phyloP scores from a whole-genome alignment of 92 coral and sea anemone species.

The Phymanthus crucifer region DNA sequence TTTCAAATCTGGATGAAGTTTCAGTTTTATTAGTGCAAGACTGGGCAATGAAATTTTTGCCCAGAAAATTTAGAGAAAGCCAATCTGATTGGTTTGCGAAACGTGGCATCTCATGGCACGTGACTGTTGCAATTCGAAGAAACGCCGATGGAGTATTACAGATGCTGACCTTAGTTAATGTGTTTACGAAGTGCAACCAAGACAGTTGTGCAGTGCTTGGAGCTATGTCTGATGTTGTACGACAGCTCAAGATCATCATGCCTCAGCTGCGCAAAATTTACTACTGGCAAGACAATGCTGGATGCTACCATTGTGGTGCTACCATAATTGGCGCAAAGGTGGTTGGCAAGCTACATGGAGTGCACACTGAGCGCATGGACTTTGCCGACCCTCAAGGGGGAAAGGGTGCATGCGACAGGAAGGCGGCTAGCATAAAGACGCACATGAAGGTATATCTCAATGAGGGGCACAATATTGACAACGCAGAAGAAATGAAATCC shows the following conservation, averaged over 20 bases:
- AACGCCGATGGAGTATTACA: conserved; percentile 39
- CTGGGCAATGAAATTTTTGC: conserved; percentile 58
- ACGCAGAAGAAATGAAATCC: conserved; percentile 47
- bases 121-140: conserved; percentile 53
- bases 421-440: conserved; percentile 63
- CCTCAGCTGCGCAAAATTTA: conserved; percentile 36
- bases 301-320: conserved; percentile 61
- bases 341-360: conserved; percentile 31
- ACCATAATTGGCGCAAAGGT: conserved; percentile 39
- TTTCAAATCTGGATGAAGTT: conserved; percentile 44
- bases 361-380: conserved; percentile 51
- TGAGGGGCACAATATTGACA: conserved; percentile 66
- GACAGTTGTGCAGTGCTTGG: conserved; percentile 59
- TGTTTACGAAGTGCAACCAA: conserved; percentile 58
- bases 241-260: conserved; percentile 53
- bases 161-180: conserved; percentile 65
- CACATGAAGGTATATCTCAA: conserved; percentile 49
- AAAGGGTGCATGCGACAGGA: conserved; percentile 65
- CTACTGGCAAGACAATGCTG: conserved; percentile 66
- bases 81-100: conserved; percentile 63
- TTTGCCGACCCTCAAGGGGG: conserved; percentile 76
- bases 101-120: conserved; percentile 52
- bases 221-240: conserved; percentile 59
- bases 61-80: conserved; percentile 62
- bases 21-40: conserved; percentile 29